phyloP scores from a whole-genome alignment of 2,797 vertebrate species.

The Dryobates pubescens region DNA sequence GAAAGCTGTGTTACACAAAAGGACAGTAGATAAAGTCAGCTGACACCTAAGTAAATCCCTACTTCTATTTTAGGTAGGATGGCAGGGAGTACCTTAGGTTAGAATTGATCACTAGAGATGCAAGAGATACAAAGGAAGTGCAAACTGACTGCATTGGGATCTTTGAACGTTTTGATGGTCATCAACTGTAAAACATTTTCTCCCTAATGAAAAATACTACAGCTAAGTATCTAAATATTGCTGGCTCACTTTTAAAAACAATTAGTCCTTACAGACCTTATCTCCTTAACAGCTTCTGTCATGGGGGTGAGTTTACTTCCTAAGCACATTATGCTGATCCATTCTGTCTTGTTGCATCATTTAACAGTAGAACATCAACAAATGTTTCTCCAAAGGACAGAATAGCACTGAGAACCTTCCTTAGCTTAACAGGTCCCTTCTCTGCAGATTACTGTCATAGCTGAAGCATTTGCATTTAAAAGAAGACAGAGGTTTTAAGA shows the following conservation, averaged over 20 bases:
- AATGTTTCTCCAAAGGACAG: not conserved
- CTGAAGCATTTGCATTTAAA: conserved; percentile 54
- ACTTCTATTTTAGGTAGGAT: not conserved
- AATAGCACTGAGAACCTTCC: not conserved
- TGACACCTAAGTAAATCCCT: not conserved
- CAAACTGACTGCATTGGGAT: not conserved
- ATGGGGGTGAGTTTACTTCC: not conserved
- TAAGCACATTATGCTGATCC: not conserved
- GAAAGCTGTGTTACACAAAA: not conserved
- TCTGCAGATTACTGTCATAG: conserved; percentile 14
- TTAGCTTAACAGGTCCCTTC: not conserved
- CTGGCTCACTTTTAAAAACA: not conserved
- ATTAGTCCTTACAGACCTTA: not conserved
- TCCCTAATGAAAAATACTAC: not conserved
- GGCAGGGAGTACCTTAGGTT: not conserved
- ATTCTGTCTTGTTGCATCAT: not conserved
- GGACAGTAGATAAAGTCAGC: not conserved
- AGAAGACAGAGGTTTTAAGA: conserved; percentile 18
- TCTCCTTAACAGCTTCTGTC: not conserved
- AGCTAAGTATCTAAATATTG: not conserved
- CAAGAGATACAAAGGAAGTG: not conserved
- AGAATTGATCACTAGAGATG: not conserved
- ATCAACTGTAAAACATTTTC: not conserved
- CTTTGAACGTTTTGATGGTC: not conserved
- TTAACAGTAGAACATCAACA: not conserved